These are phyloP conservation scores for Charina bottae DNA, from an alignment of 2,113 vertebrate species.

Conservation along the genomic window DNA sequence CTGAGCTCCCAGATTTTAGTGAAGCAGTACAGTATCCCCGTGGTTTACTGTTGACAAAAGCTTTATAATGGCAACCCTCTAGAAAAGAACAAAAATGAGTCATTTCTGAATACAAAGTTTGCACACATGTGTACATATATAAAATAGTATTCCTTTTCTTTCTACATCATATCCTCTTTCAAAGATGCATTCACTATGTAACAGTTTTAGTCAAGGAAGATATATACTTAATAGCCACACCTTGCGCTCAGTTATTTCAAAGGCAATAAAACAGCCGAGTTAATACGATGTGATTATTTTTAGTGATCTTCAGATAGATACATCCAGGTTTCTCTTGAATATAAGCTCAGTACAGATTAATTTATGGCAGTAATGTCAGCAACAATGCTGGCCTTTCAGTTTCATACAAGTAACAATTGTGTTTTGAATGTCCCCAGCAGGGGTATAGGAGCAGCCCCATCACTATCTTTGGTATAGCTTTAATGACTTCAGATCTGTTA, in stretches of 20 bases:
- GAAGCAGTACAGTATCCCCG: too few species aligned
- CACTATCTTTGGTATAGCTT: neutral
- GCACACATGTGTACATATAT: conserved; percentile 53
- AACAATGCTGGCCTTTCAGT: too few species aligned
- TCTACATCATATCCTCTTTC: conserved; percentile 65
- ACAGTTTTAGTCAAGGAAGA: neutral
- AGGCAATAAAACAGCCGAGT: neutral
- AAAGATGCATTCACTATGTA: neutral
- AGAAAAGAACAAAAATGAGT: too few species aligned
- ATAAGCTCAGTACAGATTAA: neutral
- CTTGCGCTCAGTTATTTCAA: neutral
- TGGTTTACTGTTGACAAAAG: too few species aligned
- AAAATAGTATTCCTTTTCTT: conserved; percentile 68
- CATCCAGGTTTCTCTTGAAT: neutral
- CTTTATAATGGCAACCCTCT: too few species aligned
- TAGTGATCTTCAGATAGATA: too few species aligned
- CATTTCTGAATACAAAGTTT: too few species aligned
- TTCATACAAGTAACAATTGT: neutral
- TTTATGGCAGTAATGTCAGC: neutral
- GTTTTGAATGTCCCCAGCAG: neutral
- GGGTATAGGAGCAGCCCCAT: neutral
- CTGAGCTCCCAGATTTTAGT: too few species aligned
- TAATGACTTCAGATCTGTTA: neutral
- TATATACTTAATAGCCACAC: neutral
- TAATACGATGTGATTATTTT: neutral